These are phyloP conservation scores for Phymanthus crucifer DNA, from an alignment of 92 coral and sea anemone genomes.

Conservation along the genomic window DNA sequence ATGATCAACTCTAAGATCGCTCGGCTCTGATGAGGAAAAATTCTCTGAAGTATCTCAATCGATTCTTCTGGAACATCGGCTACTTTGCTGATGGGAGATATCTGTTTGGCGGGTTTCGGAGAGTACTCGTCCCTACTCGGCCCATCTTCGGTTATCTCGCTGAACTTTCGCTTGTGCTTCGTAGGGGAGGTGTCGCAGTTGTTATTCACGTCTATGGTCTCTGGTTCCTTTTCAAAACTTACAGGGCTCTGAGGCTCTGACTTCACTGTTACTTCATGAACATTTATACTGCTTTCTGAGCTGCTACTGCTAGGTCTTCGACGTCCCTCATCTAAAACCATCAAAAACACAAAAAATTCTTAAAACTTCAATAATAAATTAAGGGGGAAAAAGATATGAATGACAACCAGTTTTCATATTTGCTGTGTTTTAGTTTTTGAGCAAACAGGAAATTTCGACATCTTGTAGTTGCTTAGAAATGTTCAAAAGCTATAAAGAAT, in stretches of 20 bases:
- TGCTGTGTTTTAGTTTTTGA: not conserved
- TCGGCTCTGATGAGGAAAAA: constrained; percentile 90
- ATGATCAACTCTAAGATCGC: constrained; percentile 87
- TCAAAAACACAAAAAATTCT: not conserved
- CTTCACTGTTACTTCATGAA: constrained; percentile 61
- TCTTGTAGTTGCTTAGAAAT: not conserved
- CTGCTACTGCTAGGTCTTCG: constrained; percentile 4
- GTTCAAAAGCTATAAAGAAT: not conserved
- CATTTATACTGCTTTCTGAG: constrained; percentile 22
- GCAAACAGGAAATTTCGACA: not conserved
- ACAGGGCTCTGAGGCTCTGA: constrained; percentile 65
- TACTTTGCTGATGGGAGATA: constrained; percentile 48
- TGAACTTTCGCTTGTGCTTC: constrained; percentile 52
- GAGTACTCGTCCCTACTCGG: constrained; percentile 38
- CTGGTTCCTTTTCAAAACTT: constrained; percentile 22
- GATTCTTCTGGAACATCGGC: constrained; percentile 57
- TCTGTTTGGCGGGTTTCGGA: constrained; percentile 49
- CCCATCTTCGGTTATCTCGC: constrained; percentile 52
- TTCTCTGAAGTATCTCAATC: constrained; percentile 76
- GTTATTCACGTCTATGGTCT: constrained; percentile 27
- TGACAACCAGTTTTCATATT: not conserved
- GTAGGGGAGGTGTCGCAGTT: constrained; percentile 1
- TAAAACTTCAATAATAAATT: not conserved
- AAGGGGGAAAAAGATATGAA: not conserved
- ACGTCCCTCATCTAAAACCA: not conserved